Evolutionary conservation across 2,888 invertebrate genomes (phyloP), one percentile per base, ranked within the genome.

Genomic region (Oxytorus armatus): DNA sequence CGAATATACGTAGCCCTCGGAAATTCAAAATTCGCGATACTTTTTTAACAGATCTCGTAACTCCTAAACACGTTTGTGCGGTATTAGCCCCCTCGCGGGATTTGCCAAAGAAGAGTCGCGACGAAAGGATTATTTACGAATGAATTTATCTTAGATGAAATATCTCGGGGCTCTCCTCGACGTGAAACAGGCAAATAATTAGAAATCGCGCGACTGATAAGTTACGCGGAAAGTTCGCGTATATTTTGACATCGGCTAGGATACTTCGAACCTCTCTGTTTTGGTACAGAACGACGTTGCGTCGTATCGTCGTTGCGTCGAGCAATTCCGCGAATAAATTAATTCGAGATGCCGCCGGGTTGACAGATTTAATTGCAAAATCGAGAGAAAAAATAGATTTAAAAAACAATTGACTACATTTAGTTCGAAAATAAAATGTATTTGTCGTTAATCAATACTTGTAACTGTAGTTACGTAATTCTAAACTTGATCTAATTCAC

Each of bases 71-170:
- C n/a, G n/a, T n/a, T n/a, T n/a, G n/a, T n/a, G n/a, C n/a, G n/a
- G n/a, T 25, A 70, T 36, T 18, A 16, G 16, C 14, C 14, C 10
- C 14, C 14, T 29, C 18, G 44, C 51, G 44, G 47, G 74, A 66
- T 77, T 66, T 70, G 42, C 49, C 29, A 72, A 77, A 59, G 21
- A 77, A 57, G 65, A 77, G 55, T 70, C 57, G 25, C 29, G 33
- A n/a, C 8, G 53, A 59, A 53, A 65, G 36, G 29, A 42, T 39
- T 1, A 23, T 18, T 66, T 51, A 3, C 8, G 10, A 29, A 53
- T 8, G 4, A 55, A 18, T 55, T 65, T 74, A 66, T 74, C 74
- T 21, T 5, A 0, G 0, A 42, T 39, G 11, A 23, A 47, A 74
- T 65, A 65, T 59, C 49, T 16, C 11, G n/a, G 23, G 2, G 11